Conservation (phyloP, 2,888 invertebrate genomes). For the Luffia ferchaultella region DNA sequence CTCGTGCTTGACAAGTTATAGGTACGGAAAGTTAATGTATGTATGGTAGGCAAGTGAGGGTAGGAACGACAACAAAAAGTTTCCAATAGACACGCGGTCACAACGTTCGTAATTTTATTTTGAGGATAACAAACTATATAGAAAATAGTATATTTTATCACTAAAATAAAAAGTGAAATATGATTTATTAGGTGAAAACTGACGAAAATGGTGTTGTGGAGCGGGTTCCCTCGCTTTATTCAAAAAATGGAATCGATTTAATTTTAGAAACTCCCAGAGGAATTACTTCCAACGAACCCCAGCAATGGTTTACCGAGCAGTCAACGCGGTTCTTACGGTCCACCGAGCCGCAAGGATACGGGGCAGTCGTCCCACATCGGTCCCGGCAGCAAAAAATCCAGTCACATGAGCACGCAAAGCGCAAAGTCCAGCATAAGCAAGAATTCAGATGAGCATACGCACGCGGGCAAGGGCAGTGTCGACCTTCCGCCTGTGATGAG, state of each 20-base stretch:
- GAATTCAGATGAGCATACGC: conserved; percentile 33
- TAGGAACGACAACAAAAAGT: too few relatives aligned
- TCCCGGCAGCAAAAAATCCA: conserved; percentile 30
- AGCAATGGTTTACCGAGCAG: conserved; percentile 10
- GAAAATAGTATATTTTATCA: too few relatives aligned
- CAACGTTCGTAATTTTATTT: too few relatives aligned
- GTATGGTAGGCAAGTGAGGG: too few relatives aligned
- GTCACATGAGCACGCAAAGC: conserved; percentile 37
- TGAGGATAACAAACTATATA: too few relatives aligned
- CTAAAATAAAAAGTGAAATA: too few relatives aligned
- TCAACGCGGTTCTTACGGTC: conserved; percentile 14
- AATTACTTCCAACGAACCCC: conserved; percentile 15
- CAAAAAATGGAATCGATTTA: neutral
- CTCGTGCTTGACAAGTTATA: too few relatives aligned
- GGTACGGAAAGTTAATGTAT: too few relatives aligned
- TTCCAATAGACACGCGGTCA: too few relatives aligned
- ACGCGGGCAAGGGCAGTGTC: conserved; percentile 25
- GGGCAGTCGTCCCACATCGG: conserved; percentile 20
- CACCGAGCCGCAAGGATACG: conserved; percentile 18
- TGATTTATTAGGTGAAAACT: too few relatives aligned
- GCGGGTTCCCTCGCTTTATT: too few relatives aligned
- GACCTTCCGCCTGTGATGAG: neutral
- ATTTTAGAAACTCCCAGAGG: conserved; percentile 33
- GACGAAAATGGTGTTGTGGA: too few relatives aligned
- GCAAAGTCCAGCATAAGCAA: conserved; percentile 25